phyloP scores from a whole-genome alignment of 2,113 vertebrate genomes.

The Bos indicus region DNA sequence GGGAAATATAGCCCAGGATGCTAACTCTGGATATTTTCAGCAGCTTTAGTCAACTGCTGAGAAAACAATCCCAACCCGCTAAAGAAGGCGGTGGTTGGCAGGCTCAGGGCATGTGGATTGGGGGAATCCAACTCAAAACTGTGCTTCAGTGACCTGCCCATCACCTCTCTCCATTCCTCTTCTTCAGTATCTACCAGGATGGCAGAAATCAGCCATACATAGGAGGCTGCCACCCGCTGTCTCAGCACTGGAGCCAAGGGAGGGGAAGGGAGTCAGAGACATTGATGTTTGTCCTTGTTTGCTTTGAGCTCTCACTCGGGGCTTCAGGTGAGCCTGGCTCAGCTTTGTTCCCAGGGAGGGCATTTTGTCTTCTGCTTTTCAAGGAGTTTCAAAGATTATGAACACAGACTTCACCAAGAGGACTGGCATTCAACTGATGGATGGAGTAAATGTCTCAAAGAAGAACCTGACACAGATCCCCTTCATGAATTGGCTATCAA shows the following conservation, averaged over 20 bases:
- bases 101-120: background rate
- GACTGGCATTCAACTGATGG: background rate
- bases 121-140: background rate
- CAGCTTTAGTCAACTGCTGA: background rate
- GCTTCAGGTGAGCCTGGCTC: background rate
- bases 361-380: background rate
- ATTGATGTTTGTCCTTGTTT: background rate
- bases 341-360: background rate
- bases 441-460: background rate
- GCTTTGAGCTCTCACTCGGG: background rate
- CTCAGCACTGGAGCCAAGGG: background rate
- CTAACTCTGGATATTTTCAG: background rate
- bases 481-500: background rate
- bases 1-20: background rate
- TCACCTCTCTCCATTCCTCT: background rate
- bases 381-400: background rate
- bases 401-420: background rate
- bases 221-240: background rate
- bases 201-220: background rate
- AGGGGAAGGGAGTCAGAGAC: background rate
- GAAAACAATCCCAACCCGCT: background rate
- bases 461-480: background rate
- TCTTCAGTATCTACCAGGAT: background rate
- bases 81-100: slow-evolving; percentile 11
- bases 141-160: background rate